A percentile compares a stretch with the other conserved stretches of the same genome.
phyloP scores from a whole-genome alignment of 2,888 invertebrate species.

The Ophraella communa region DNA sequence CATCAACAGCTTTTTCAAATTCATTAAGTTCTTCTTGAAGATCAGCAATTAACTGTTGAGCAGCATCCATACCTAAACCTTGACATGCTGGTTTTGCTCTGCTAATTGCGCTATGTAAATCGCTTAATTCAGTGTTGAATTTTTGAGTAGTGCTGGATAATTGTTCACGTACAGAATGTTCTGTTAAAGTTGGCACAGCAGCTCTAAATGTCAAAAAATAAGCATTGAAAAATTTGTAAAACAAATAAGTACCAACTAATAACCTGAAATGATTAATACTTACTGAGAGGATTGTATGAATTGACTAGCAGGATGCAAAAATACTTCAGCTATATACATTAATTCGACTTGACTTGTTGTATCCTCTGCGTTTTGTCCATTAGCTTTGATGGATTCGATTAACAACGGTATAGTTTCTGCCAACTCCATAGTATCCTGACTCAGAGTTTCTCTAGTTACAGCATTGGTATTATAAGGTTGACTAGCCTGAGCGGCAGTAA shows the following conservation, averaged over 20 bases:
- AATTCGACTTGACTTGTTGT: constrained; percentile 80
- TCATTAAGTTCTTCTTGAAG: constrained; percentile 84
- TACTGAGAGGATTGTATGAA: constrained; percentile 72
- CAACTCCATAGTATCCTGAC: constrained; percentile 75
- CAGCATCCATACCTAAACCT: constrained; percentile 84
- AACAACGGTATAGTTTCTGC: constrained; percentile 82
- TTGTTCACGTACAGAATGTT: constrained; percentile 78
- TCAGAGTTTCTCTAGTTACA: constrained; percentile 73
- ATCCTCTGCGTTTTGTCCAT: constrained; percentile 72
- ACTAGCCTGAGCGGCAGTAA: constrained; percentile 86
- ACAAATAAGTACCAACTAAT: too few relatives aligned
- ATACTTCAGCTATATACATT: constrained; percentile 83
- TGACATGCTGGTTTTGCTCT: constrained; percentile 68
- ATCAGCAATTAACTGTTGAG: constrained; percentile 80
- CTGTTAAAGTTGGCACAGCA: constrained; percentile 81
- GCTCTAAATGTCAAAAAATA: constrained; percentile 61
- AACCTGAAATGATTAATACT: too few relatives aligned
- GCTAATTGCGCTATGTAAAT: constrained; percentile 56
- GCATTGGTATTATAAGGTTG: constrained; percentile 75
- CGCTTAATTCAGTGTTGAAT: constrained; percentile 64
- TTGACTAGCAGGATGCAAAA: constrained; percentile 76
- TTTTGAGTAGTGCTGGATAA: constrained; percentile 75
- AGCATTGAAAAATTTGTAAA: too few relatives aligned
- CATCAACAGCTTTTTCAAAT: constrained; percentile 76
- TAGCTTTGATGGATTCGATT: constrained; percentile 79